Conservation (phyloP, 2,888 invertebrate genomes). For the Harpalus rubripes region DNA sequence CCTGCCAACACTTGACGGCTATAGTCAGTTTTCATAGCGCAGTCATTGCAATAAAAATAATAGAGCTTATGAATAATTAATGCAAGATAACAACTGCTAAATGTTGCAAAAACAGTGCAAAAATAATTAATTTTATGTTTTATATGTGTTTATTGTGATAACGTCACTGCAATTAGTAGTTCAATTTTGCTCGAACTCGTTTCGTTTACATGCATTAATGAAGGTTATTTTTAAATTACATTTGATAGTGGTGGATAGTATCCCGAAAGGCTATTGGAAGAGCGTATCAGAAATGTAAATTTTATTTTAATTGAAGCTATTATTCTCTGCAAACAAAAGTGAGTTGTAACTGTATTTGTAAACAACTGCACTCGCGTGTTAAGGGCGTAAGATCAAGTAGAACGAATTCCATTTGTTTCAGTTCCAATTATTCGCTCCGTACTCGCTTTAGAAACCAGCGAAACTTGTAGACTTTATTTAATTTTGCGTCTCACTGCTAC, state of each 20-base stretch:
- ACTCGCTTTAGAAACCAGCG: slow-evolving; percentile 3
- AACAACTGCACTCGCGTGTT: slow-evolving; percentile 30
- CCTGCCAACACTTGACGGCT: too few species aligned
- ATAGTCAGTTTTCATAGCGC: too few species aligned
- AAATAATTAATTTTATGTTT: too few species aligned
- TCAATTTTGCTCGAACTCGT: background rate
- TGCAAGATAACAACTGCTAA: too few species aligned
- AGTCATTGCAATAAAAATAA: too few species aligned
- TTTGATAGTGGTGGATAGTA: background rate
- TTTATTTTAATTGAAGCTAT: slow-evolving; percentile 40
- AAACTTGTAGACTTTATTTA: slow-evolving; percentile 30
- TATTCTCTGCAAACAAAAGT: slow-evolving; percentile 26
- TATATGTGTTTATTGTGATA: too few species aligned
- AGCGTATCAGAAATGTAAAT: slow-evolving; percentile 26
- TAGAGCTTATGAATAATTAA: too few species aligned
- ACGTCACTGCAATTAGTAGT: background rate
- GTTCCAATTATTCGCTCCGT: slow-evolving; percentile 20
- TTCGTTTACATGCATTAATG: background rate
- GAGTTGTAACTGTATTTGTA: slow-evolving; percentile 33
- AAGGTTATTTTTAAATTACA: slow-evolving; percentile 24
- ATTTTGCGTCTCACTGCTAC: background rate
- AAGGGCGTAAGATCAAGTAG: slow-evolving; percentile 33
- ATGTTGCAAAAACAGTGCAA: too few species aligned
- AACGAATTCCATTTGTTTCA: slow-evolving; percentile 36
- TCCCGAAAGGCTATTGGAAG: background rate